Evolutionary conservation across 2,113 vertebrate genomes (phyloP).

Genomic region (Mobula birostris): DNA sequence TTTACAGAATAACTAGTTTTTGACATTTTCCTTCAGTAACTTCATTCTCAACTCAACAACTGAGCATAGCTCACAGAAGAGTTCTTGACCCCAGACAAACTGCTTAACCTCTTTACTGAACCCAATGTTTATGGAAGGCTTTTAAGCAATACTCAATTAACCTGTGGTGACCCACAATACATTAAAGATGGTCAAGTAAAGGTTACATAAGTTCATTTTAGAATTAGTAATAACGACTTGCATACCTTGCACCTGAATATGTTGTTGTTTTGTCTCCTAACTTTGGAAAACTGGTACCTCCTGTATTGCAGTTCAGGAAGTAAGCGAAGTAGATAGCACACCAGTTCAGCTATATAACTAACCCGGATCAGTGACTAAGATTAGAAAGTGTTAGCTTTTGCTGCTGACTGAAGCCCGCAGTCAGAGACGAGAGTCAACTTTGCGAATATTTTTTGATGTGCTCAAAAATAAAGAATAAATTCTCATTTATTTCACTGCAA

Average conservation of each 20-base stretch:
- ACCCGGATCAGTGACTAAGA: neutral
- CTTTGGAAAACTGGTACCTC: neutral
- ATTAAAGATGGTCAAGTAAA: conserved; percentile 36
- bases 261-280: neutral
- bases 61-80: conserved; percentile 14
- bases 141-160: conserved; percentile 38
- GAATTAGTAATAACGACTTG: conserved; percentile 24
- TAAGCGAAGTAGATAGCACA: neutral
- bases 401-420: neutral
- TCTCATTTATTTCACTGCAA: neutral
- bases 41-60: neutral
- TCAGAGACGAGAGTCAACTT: neutral
- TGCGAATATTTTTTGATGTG: neutral
- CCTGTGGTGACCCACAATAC: conserved; percentile 25
- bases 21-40: neutral
- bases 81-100: conserved; percentile 30
- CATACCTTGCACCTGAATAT: neutral
- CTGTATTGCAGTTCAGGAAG: neutral
- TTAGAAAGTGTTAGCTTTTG: neutral
- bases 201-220: conserved; percentile 8
- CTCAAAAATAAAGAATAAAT: neutral
- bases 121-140: conserved; percentile 33
- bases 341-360: neutral
- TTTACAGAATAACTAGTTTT: neutral
- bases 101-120: conserved; percentile 31